Evolutionary conservation across 2,113 vertebrate genomes (phyloP).

Genomic region (Aldabrachelys gigantea): DNA sequence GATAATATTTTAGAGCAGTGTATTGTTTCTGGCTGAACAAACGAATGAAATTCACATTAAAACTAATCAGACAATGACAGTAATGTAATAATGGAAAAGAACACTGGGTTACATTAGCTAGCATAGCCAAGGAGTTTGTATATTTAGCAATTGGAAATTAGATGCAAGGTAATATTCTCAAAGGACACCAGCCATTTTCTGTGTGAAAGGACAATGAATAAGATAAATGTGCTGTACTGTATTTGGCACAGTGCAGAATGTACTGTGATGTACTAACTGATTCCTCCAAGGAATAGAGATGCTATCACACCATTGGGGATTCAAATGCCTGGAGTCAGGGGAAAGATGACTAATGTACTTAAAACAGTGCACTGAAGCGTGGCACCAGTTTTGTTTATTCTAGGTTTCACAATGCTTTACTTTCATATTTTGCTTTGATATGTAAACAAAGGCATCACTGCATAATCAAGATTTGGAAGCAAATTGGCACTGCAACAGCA

Average conservation of each 20-base stretch:
- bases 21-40: neutral
- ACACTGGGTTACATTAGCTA: neutral
- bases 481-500: conserved; percentile 52
- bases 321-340: neutral
- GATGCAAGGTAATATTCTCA: neutral
- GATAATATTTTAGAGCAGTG: neutral
- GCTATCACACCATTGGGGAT: neutral
- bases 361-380: neutral
- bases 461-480: conserved; percentile 38
- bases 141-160: neutral
- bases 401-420: neutral
- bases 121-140: neutral
- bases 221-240: neutral
- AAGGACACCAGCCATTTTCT: neutral
- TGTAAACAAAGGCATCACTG: neutral
- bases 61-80: neutral
- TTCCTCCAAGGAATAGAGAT: neutral
- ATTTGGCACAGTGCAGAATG: neutral
- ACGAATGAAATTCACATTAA: neutral
- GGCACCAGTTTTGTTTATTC: neutral
- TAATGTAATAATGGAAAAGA: neutral
- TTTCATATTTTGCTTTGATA: conserved; percentile 30
- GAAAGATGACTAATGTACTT: neutral
- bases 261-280: neutral
- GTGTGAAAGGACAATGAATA: neutral